These are phyloP conservation scores for Cepaea nemoralis DNA, from an alignment of 1,140 invertebrate species.

Conservation along the genomic window DNA sequence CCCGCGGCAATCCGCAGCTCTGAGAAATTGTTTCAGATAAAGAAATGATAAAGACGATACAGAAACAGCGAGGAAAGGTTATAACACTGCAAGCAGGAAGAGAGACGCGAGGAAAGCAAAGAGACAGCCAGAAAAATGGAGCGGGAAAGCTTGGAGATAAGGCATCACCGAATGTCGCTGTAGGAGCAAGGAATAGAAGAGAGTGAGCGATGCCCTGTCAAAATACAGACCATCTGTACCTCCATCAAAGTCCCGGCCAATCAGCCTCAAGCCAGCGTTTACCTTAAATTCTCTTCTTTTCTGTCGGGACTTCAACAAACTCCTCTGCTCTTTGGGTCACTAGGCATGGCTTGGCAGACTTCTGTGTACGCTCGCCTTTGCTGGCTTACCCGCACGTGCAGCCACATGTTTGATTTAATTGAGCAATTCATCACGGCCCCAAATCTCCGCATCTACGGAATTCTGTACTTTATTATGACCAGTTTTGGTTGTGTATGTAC, in stretches of 20 bases:
- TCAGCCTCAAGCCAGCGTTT: background rate
- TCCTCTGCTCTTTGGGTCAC: background rate
- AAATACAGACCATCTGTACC: background rate
- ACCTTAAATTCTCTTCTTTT: background rate
- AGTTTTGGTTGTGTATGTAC: no score
- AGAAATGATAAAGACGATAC: no score
- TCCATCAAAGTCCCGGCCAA: constrained; percentile 1
- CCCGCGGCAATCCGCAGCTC: no score
- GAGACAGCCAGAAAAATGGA: background rate
- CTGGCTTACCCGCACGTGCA: background rate
- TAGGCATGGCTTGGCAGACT: background rate
- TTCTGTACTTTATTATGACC: no score
- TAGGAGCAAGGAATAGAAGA: constrained; percentile 8
- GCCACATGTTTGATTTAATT: background rate
- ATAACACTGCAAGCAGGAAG: no score
- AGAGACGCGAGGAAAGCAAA: background rate
- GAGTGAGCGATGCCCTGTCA: constrained; percentile 7
- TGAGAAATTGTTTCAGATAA: no score
- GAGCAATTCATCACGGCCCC: background rate
- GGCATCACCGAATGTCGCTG: background rate
- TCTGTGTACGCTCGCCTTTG: background rate
- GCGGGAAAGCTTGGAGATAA: background rate
- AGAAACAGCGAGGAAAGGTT: no score
- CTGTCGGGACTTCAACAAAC: background rate
- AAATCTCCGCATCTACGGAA: background rate